phyloP scores from a whole-genome alignment of 2,113 vertebrate genomes.

The Chiloscyllium plagiosum region DNA sequence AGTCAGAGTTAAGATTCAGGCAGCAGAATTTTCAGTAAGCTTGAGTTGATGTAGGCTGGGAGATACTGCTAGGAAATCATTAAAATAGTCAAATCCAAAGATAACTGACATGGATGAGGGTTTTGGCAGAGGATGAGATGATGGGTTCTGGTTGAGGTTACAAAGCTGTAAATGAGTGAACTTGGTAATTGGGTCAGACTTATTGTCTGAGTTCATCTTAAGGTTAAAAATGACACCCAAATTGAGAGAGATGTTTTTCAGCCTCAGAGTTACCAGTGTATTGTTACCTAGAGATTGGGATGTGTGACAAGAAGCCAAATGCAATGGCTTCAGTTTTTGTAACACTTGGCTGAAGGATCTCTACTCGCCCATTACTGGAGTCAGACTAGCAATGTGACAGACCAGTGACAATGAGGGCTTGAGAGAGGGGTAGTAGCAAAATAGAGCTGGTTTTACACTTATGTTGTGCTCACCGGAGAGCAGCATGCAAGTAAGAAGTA shows the following conservation, averaged over 20 bases:
- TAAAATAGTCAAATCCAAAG: background rate
- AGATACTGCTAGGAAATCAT: background rate
- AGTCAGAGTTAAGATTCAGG: background rate
- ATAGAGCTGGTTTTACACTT: background rate
- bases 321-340: background rate
- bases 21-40: background rate
- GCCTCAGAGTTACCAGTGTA: background rate
- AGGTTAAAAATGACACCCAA: background rate
- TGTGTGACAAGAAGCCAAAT: background rate
- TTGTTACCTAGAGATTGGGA: background rate
- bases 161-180: too few species aligned
- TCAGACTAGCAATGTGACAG: background rate
- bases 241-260: background rate
- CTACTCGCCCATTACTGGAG: background rate
- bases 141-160: too few species aligned
- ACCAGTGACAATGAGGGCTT: background rate
- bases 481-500: background rate
- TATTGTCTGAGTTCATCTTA: background rate
- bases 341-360: background rate
- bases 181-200: too few species aligned
- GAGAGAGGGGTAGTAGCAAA: background rate
- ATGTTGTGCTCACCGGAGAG: background rate
- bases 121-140: too few species aligned
- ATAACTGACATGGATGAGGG: background rate
- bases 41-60: background rate